Percentiles rank a stretch among this genome's conserved stretches.
phyloP scores from a whole-genome alignment of 2,113 vertebrate species.

The Globicephala melas region DNA sequence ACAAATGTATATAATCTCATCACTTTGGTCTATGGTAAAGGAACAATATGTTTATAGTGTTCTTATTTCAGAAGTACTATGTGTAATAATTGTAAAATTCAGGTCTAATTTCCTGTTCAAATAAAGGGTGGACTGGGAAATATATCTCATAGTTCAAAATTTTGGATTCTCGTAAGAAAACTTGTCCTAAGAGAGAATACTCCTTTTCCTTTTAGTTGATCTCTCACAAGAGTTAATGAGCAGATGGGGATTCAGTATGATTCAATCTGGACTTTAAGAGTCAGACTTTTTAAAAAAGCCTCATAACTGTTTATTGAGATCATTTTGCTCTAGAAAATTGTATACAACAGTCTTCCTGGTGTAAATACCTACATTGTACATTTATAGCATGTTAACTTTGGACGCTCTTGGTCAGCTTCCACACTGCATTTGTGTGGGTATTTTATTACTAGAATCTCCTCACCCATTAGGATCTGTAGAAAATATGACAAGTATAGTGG shows the following conservation, averaged over 20 bases:
- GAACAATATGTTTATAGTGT: not conserved
- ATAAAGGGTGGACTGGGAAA: not conserved
- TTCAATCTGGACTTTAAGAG: not conserved
- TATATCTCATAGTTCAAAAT: not conserved
- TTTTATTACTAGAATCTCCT: not conserved
- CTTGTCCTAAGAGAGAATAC: not conserved
- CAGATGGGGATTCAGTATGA: not conserved
- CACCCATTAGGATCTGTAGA: not conserved
- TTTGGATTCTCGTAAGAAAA: not conserved
- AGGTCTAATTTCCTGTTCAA: not conserved
- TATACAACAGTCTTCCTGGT: not conserved
- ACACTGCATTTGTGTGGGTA: not conserved
- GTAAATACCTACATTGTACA: not conserved
- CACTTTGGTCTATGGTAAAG: constrained; percentile 50
- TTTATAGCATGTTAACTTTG: not conserved
- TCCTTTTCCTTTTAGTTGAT: not conserved
- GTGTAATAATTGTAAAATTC: not conserved
- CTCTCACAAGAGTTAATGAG: not conserved
- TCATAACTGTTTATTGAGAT: not conserved
- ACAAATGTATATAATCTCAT: not conserved
- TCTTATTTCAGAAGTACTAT: constrained; percentile 29
- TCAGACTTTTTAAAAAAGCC: not conserved
- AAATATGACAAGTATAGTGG: not conserved
- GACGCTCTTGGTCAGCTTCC: not conserved
- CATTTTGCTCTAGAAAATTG: not conserved